Percentiles rank a stretch among this genome's conserved stretches.
Conservation (phyloP, 2,797 vertebrate species). For the Urophycis tenuis region DNA sequence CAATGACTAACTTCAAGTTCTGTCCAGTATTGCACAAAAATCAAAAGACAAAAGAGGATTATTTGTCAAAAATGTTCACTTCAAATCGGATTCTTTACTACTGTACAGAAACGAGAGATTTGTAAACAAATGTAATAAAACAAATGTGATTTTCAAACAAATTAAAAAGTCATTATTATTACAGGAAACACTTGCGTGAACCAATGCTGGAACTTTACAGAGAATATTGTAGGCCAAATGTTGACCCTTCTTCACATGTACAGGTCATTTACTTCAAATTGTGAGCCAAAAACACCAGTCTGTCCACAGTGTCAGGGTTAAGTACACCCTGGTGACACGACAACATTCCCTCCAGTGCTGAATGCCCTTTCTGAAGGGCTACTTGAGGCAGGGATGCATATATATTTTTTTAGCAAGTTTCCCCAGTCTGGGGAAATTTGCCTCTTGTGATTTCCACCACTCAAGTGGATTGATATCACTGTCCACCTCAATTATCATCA, state of each 20-base stretch:
- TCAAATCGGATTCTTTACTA: slow-evolving; percentile 1
- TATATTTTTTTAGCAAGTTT: not conserved
- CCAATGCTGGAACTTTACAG: not conserved
- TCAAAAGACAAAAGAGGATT: not conserved
- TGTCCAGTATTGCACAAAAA: not conserved
- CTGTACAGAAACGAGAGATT: not conserved
- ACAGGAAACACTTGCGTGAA: not conserved
- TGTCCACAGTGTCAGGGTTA: slow-evolving; percentile 5
- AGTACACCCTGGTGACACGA: slow-evolving; percentile 9
- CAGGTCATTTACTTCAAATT: not conserved
- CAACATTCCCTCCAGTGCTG: slow-evolving; percentile 9
- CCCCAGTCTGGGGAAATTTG: slow-evolving; percentile 1
- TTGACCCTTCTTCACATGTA: not conserved
- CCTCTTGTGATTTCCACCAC: slow-evolving; percentile 19
- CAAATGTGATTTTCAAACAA: no score
- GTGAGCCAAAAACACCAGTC: slow-evolving; percentile 10
- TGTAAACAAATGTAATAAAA: not conserved
- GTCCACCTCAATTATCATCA: slow-evolving; percentile 28
- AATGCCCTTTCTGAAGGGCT: slow-evolving; percentile 9
- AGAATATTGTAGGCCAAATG: slow-evolving; percentile 1
- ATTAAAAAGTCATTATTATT: slow-evolving; percentile 3
- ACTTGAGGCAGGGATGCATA: slow-evolving; percentile 14
- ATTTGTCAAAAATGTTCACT: not conserved
- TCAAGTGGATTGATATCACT: slow-evolving; percentile 26
- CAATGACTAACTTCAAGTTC: slow-evolving; percentile 3